phyloP scores from a whole-genome alignment of 2,113 vertebrate species.

The Xenopus laevis region DNA sequence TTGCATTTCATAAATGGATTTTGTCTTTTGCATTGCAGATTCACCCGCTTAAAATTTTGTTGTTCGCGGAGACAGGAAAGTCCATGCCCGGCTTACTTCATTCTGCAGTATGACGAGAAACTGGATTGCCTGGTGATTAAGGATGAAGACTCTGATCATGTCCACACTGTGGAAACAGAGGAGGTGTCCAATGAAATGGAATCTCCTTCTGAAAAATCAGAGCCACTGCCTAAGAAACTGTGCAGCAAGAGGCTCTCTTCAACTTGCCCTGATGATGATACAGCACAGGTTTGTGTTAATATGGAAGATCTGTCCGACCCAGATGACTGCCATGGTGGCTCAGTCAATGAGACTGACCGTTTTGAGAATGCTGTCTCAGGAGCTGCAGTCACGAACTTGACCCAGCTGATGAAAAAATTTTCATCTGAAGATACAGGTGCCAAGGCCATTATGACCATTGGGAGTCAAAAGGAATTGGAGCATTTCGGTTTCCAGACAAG shows the following conservation, averaged over 20 bases:
- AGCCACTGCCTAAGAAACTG: neutral
- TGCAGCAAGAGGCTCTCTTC: neutral
- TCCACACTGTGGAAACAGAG: conserved; percentile 42
- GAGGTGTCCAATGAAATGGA: neutral
- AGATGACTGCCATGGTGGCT: neutral
- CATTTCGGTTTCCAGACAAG: conserved; percentile 57
- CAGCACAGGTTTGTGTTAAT: neutral
- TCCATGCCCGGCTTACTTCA: conserved; percentile 55
- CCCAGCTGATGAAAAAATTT: conserved; percentile 54
- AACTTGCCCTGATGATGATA: neutral
- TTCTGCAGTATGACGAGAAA: conserved; percentile 52
- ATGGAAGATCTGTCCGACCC: neutral
- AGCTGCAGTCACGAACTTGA: conserved; percentile 45
- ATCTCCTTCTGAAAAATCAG: neutral
- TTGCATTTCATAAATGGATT: too few species aligned
- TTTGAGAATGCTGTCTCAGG: too few species aligned
- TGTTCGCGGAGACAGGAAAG: conserved; percentile 49
- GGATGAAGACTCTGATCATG: conserved; percentile 52
- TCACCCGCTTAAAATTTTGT: conserved; percentile 59
- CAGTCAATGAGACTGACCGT: too few species aligned
- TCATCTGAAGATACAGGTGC: conserved; percentile 49
- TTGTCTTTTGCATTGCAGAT: conserved; percentile 51
- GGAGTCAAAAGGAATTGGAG: conserved; percentile 46
- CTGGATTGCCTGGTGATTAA: conserved; percentile 55
- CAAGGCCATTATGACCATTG: conserved; percentile 51